phyloP scores from a whole-genome alignment of 1,140 invertebrate genomes.

The Frieseomelitta varia region DNA sequence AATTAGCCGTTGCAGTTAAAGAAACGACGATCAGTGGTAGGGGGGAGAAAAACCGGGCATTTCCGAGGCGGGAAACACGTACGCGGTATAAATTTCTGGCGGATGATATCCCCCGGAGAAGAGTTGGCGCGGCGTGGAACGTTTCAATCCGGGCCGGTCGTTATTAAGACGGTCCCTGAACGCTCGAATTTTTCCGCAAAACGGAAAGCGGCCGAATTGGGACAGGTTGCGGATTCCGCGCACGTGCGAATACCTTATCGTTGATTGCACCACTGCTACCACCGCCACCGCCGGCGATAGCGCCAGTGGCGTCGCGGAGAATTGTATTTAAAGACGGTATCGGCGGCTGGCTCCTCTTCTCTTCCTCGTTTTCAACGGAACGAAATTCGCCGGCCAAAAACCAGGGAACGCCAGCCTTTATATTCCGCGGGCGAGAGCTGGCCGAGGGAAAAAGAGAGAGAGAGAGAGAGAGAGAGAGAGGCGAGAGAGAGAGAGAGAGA shows the following conservation, averaged over 20 bases:
- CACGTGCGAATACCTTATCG: slow-evolving; percentile 46
- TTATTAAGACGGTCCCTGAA: slow-evolving; percentile 46
- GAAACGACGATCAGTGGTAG: background rate
- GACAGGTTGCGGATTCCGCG: slow-evolving; percentile 35
- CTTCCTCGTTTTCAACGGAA: background rate
- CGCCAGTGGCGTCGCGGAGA: slow-evolving; percentile 12
- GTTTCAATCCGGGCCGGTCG: slow-evolving; percentile 35
- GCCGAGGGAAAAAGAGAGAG: no score
- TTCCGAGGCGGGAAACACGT: slow-evolving; percentile 3
- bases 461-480: no score
- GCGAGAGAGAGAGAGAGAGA: background rate
- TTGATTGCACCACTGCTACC: slow-evolving; percentile 34
- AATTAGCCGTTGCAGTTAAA: background rate
- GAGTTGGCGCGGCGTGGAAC: slow-evolving; percentile 4
- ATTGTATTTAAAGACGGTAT: slow-evolving; percentile 52
- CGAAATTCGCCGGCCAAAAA: background rate
- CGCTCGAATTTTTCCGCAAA: slow-evolving; percentile 50
- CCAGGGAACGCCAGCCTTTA: background rate
- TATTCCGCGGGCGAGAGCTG: background rate
- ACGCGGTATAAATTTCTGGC: slow-evolving; percentile 20
- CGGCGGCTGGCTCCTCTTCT: background rate
- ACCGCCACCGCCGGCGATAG: background rate
- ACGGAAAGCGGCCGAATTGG: slow-evolving; percentile 39
- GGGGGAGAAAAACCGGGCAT: background rate
- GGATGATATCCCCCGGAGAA: slow-evolving; percentile 6